Conservation (phyloP, 2,113 vertebrate species). For the Corvus hawaiiensis region DNA sequence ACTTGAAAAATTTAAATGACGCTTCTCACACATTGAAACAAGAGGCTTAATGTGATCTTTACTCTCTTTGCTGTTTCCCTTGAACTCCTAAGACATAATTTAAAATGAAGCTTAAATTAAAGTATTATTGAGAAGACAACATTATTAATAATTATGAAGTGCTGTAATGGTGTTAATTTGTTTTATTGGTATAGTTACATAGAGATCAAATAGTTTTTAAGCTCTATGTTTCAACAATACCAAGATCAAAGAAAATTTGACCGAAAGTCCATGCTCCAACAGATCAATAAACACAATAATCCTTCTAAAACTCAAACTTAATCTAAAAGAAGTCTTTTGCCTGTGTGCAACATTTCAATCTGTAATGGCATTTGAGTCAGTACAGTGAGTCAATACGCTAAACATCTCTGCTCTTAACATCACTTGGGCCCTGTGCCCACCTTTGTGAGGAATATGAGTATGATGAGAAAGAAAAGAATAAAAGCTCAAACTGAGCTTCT, state of each 20-base stretch:
- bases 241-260: neutral
- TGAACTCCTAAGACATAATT: neutral
- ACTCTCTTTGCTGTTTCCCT: neutral
- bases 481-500: neutral
- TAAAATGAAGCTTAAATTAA: neutral
- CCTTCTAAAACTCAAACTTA: neutral
- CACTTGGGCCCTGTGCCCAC: neutral
- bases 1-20: neutral
- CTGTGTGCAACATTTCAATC: neutral
- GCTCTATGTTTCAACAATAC: neutral
- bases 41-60: neutral
- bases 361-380: neutral
- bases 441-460: neutral
- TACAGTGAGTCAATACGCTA: neutral
- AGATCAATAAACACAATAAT: neutral
- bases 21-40: constrained; percentile 2
- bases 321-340: neutral
- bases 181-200: neutral
- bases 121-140: neutral
- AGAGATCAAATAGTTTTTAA: neutral
- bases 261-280: neutral
- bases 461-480: neutral
- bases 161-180: neutral
- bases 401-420: neutral
- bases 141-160: neutral